Evolutionary conservation across 1,140 invertebrate species (phyloP), one percentile per base, ranked within the genome.

Genomic region (Camponotus vicinus): DNA sequence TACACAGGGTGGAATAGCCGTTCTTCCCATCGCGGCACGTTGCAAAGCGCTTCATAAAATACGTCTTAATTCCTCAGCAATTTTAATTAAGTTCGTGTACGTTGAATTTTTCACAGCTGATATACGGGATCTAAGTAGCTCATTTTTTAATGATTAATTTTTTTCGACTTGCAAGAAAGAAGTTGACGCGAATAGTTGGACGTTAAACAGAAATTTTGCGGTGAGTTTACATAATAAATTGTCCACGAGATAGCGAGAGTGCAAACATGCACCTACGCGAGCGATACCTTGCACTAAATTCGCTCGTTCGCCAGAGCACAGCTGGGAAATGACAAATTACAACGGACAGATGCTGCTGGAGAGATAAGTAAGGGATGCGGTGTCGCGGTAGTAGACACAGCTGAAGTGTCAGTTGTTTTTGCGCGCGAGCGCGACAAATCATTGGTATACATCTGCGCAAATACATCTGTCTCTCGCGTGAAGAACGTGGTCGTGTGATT

Each of bases 371-470:
- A 85, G 73, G 82, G 82, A 59, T 63, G 84, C 69, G 70, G 77
- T 69, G 52, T 89, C 84, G 63, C 49, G 21, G 40, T 77, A 57
- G 63, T 69, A 42, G 76, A 88, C 55, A 76, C 87, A 69, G 70
- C 45, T 70, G 61, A 86, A 86, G 85, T 78, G 83, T 49, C 69
- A 42, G 85, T 89, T 89, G 88, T 89, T 89, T 89, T 89, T 89
- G 75, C 57, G 32, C 40, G 37, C 42, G 37, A 73, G 61, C 77
- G 80, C 88, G 70, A 86, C 88, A 78, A 88, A 89, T 89, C 88
- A 85, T 85, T 55, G 73, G 70, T 49, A 40, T 64, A 45, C 70
- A 85, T 78, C 82, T 77, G 82, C 49, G 82, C 52, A 78, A 85
- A 85, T 85, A 78, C 45, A 52, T 70, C 37, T 64, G 45, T n/a